These are phyloP conservation scores for Thecophora atra DNA, from an alignment of 2,888 invertebrate genomes.

Conservation along the genomic window DNA sequence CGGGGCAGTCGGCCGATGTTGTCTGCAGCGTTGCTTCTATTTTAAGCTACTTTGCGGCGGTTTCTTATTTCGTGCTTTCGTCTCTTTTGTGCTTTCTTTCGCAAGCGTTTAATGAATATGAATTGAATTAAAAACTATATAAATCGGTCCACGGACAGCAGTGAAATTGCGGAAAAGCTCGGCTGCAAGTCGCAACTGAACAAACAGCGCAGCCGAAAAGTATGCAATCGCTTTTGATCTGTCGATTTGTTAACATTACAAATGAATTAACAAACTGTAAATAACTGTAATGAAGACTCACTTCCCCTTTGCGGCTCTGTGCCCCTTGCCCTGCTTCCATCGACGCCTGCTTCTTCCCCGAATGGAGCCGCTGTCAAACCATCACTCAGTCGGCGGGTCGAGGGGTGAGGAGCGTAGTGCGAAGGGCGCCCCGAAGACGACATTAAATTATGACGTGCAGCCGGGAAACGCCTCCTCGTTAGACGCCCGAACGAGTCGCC, in stretches of 20 bases:
- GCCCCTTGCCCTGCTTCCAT: not conserved
- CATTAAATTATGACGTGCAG: not conserved
- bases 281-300: no score
- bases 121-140: slow-evolving; percentile 21
- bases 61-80: not conserved
- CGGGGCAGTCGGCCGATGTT: slow-evolving; percentile 13
- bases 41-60: slow-evolving; percentile 19
- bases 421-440: not conserved
- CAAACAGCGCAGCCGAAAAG: not conserved
- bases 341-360: slow-evolving; percentile 17
- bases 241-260: no score
- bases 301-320: no score
- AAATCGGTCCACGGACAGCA: not conserved
- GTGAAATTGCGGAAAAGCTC: no score
- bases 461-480: not conserved
- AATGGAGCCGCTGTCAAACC: slow-evolving; percentile 17
- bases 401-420: not conserved
- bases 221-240: no score
- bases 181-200: no score
- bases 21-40: slow-evolving; percentile 36
- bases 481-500: not conserved
- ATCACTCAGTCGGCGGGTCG: not conserved
- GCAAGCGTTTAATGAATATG: slow-evolving; percentile 29
- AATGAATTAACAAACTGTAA: no score
- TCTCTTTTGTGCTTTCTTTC: not conserved